A percentile compares a stretch with the other conserved stretches of the same genome.
Evolutionary conservation across 1,140 invertebrate species (phyloP).

Genomic region (Sinonovacula constricta): DNA sequence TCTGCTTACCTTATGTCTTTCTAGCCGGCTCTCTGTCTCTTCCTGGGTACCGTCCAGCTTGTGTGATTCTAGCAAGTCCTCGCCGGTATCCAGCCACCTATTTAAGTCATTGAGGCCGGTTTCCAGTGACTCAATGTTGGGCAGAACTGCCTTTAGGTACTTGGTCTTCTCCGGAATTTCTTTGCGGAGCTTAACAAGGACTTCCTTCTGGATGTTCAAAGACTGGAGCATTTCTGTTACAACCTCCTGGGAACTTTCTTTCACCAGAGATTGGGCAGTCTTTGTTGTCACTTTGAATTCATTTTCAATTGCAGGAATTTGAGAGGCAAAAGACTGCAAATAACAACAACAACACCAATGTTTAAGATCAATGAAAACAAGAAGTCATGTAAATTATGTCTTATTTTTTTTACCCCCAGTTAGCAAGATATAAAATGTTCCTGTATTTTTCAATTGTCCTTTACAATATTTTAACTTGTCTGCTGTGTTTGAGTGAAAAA

Average conservation of each 20-base stretch:
- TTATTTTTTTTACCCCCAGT: too few relatives aligned
- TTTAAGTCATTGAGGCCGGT: constrained; percentile 91
- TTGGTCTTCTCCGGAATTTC: constrained; percentile 74
- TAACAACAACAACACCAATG: background rate
- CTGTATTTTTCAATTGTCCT: too few relatives aligned
- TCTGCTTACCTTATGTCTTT: constrained; percentile 85
- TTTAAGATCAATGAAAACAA: background rate
- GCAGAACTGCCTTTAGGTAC: constrained; percentile 82
- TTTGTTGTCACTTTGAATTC: constrained; percentile 93
- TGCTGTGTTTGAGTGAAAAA: too few relatives aligned
- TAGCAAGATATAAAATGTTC: too few relatives aligned
- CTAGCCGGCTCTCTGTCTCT: constrained; percentile 85
- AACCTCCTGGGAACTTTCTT: constrained; percentile 92
- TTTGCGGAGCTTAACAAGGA: constrained; percentile 88
- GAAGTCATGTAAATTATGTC: too few relatives aligned
- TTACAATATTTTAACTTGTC: too few relatives aligned
- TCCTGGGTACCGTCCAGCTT: constrained; percentile 86
- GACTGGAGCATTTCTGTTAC: constrained; percentile 93
- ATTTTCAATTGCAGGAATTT: constrained; percentile 92
- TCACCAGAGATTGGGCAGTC: constrained; percentile 93
- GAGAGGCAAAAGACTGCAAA: constrained; percentile 83
- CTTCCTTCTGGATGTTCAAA: constrained; percentile 91
- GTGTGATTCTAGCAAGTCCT: constrained; percentile 84
- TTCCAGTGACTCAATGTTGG: constrained; percentile 94
- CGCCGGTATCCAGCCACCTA: constrained; percentile 91